Percentiles rank a stretch among this genome's conserved stretches.
phyloP scores from a whole-genome alignment of 2,797 vertebrate genomes.

The Girardinus metallicus region DNA sequence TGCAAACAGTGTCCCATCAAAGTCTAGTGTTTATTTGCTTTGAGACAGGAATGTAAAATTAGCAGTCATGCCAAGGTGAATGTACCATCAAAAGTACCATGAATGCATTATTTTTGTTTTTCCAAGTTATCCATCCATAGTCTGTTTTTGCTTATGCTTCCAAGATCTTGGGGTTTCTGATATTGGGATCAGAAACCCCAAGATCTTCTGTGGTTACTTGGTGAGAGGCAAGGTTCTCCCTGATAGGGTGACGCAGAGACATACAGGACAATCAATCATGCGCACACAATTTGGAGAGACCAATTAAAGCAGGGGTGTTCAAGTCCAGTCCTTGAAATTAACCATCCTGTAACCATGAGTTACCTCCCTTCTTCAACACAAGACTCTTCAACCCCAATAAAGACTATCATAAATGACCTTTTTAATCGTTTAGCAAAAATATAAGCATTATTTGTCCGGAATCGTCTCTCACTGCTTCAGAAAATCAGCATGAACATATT shows the following conservation, averaged over 20 bases:
- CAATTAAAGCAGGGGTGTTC: neutral
- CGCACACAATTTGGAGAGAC: neutral
- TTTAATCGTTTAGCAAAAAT: too few relatives aligned
- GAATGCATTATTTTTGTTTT: too few relatives aligned
- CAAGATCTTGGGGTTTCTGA: neutral
- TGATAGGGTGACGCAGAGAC: neutral
- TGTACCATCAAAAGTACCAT: neutral
- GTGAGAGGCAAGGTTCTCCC: neutral
- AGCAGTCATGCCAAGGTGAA: too few relatives aligned
- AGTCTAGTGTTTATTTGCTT: too few relatives aligned
- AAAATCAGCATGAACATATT: too few relatives aligned
- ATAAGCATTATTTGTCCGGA: too few relatives aligned
- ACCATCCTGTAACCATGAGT: neutral
- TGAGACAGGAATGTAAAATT: neutral
- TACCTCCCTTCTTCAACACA: neutral
- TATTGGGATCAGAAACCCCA: too few relatives aligned
- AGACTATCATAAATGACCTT: too few relatives aligned
- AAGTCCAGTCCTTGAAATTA: neutral
- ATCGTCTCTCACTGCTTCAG: too few relatives aligned
- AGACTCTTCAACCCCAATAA: too few relatives aligned
- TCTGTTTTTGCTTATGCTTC: neutral
- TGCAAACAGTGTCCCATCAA: conserved; percentile 13
- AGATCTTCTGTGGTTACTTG: neutral
- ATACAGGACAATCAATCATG: neutral
- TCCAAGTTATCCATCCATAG: neutral